Percentiles rank a stretch among this genome's conserved stretches.
Evolutionary conservation across 1,140 invertebrate species (phyloP).

Genomic region (Sycobia sp.): DNA sequence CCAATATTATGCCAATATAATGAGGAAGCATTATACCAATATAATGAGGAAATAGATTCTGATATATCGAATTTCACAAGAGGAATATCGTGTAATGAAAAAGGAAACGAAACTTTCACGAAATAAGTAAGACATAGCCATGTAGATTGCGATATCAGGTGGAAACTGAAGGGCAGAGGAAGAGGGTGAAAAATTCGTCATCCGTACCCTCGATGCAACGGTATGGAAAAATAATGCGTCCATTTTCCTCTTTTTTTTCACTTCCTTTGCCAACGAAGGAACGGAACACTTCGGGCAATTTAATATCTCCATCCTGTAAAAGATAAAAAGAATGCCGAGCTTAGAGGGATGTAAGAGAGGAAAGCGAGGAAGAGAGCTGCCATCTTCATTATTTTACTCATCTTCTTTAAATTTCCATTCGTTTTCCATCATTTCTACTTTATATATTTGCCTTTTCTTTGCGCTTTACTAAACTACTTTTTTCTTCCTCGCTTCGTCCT

Average conservation of each 20-base stretch:
- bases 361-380: background rate
- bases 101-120: no score
- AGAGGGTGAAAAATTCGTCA: conserved; percentile 27
- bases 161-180: no score
- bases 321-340: background rate
- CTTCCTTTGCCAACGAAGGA: conserved; percentile 25
- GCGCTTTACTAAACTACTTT: background rate
- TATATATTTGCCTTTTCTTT: background rate
- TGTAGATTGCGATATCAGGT: no score
- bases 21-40: no score
- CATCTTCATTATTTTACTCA: background rate
- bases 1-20: no score
- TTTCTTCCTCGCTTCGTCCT: background rate
- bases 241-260: no score
- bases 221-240: conserved; percentile 31
- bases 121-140: no score
- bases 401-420: conserved; percentile 2
- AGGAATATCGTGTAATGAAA: no score
- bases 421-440: background rate
- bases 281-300: conserved; percentile 35
- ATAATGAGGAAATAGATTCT: no score
- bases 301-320: conserved; percentile 31
- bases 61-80: no score
- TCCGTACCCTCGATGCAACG: conserved; percentile 22
- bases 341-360: background rate